phyloP scores from a whole-genome alignment of 53 echinoderm and acorn worm genomes.

The Temnopleurus reevesii region DNA sequence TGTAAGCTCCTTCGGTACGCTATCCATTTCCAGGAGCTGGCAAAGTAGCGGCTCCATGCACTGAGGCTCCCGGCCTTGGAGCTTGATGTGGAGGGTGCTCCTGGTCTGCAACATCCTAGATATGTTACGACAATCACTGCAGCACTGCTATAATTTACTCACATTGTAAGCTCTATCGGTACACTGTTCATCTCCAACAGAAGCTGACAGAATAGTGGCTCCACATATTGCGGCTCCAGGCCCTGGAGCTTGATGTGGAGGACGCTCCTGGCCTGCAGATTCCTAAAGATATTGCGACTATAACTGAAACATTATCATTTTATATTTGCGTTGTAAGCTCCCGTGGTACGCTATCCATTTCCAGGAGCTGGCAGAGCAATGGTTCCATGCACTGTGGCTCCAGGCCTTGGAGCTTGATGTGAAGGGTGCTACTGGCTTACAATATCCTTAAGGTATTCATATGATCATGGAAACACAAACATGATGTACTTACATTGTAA shows the following conservation, averaged over 20 bases:
- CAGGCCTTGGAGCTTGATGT: slow-evolving; percentile 75
- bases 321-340: slow-evolving; percentile 79
- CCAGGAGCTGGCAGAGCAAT: slow-evolving; percentile 80
- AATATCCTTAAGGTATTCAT: slow-evolving; percentile 68
- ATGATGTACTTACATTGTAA: slow-evolving; percentile 79
- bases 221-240: slow-evolving; percentile 76
- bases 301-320: no score
- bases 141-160: no score
- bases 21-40: slow-evolving; percentile 78
- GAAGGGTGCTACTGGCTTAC: slow-evolving; percentile 41
- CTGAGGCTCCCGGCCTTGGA: slow-evolving; percentile 73
- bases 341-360: slow-evolving; percentile 75
- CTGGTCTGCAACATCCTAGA: slow-evolving; percentile 62
- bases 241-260: slow-evolving; percentile 72
- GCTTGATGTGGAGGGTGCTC: slow-evolving; percentile 60
- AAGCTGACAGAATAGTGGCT: slow-evolving; percentile 79
- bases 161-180: no score
- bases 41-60: slow-evolving; percentile 86
- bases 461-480: no score
- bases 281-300: no score
- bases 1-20: slow-evolving; percentile 76
- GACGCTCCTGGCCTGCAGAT: slow-evolving; percentile 57
- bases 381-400: slow-evolving; percentile 82
- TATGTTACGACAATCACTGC: no score
- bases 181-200: no score